phyloP scores from a whole-genome alignment of 2,797 vertebrate genomes.

The Platyrinchus mystaceus region DNA sequence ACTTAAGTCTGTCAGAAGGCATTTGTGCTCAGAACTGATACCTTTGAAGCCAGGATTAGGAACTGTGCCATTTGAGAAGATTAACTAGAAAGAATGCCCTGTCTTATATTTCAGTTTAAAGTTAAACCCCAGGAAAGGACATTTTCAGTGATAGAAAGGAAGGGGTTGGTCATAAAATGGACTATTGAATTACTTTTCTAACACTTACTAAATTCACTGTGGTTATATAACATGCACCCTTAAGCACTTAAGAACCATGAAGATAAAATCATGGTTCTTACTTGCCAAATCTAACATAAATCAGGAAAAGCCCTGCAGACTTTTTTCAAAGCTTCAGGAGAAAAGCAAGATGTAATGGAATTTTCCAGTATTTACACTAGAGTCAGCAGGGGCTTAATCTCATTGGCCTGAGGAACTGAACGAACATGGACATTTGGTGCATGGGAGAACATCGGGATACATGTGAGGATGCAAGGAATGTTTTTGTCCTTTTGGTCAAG shows the following conservation, averaged over 20 bases:
- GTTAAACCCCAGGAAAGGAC: neutral
- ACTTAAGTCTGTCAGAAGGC: neutral
- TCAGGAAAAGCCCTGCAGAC: neutral
- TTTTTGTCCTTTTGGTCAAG: neutral
- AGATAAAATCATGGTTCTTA: neutral
- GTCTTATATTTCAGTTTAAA: neutral
- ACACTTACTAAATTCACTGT: neutral
- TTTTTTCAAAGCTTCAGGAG: neutral
- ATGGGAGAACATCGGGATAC: neutral
- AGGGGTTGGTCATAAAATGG: neutral
- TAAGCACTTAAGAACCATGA: neutral
- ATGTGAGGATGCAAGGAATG: neutral
- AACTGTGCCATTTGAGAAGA: neutral
- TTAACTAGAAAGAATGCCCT: neutral
- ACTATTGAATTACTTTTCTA: neutral
- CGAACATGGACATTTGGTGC: neutral
- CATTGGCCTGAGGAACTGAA: neutral
- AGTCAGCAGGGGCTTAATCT: neutral
- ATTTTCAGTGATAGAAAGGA: neutral
- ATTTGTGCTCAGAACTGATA: neutral
- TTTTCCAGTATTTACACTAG: neutral
- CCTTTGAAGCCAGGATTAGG: neutral
- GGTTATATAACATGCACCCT: neutral
- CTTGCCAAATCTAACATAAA: neutral
- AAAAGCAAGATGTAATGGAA: neutral